Evolutionary conservation across 35 echinoderm and acorn worm genomes (phyloP).

Genomic region (Lytechinus pictus): DNA sequence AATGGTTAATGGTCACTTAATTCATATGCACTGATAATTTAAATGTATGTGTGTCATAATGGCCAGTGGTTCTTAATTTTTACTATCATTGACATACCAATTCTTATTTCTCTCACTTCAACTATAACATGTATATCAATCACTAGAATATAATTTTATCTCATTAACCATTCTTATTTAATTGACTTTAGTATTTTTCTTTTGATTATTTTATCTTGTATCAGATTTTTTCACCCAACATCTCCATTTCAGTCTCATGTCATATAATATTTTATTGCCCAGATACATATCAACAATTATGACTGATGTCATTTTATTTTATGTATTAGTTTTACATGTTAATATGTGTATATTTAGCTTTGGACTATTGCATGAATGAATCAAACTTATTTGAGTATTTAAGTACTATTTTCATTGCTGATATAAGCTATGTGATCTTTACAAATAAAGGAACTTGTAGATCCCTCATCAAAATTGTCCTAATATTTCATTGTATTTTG

Average conservation of each 20-base stretch:
- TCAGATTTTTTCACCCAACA: background rate
- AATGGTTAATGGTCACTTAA: too few relatives aligned
- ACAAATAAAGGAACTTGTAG: background rate
- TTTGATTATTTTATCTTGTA: too few relatives aligned
- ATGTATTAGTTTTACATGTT: background rate
- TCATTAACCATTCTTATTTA: too few relatives aligned
- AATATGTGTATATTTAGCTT: background rate
- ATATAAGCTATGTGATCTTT: background rate
- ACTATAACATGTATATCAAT: too few relatives aligned
- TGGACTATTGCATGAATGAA: background rate
- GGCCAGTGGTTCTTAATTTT: too few relatives aligned
- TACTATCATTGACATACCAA: too few relatives aligned
- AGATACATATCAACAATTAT: background rate
- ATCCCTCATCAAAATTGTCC: background rate
- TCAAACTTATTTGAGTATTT: background rate
- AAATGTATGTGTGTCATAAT: too few relatives aligned
- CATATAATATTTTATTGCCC: background rate
- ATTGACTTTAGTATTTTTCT: too few relatives aligned
- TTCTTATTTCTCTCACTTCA: too few relatives aligned
- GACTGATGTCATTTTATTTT: background rate
- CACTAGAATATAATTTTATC: too few relatives aligned
- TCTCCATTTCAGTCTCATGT: background rate
- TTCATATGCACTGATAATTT: too few relatives aligned
- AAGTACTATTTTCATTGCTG: background rate
- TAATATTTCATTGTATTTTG: background rate